phyloP scores from a whole-genome alignment of 2,113 vertebrate species.

The Pogonocichla stellata region DNA sequence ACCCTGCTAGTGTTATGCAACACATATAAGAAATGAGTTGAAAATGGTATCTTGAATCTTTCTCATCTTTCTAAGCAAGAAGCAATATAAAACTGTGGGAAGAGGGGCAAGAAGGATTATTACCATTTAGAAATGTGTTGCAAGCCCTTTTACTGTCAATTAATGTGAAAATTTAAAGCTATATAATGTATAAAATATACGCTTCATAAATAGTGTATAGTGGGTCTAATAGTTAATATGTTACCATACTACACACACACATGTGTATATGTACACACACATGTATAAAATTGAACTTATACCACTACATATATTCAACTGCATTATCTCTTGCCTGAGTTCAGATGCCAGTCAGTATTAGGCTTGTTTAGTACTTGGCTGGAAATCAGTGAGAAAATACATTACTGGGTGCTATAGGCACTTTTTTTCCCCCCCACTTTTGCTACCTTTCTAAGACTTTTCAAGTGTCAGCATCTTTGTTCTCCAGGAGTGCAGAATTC shows the following conservation, averaged over 20 bases:
- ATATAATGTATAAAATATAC: background rate
- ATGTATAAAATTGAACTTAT: background rate
- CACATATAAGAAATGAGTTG: background rate
- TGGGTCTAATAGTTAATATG: background rate
- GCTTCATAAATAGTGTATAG: background rate
- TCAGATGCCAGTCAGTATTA: background rate
- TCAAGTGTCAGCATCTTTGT: constrained; percentile 51
- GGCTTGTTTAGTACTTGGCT: constrained; percentile 1
- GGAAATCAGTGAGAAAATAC: constrained; percentile 4
- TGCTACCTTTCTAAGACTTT: background rate
- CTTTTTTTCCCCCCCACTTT: background rate
- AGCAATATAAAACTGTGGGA: background rate
- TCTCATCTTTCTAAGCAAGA: background rate
- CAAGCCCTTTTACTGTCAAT: background rate
- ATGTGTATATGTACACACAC: too few species aligned
- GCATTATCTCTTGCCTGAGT: background rate
- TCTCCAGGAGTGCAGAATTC: constrained; percentile 16
- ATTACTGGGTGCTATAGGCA: background rate
- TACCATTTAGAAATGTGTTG: background rate
- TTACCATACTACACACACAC: background rate
- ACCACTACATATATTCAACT: background rate
- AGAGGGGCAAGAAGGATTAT: background rate
- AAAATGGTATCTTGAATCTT: background rate
- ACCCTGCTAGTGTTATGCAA: background rate
- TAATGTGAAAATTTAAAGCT: background rate